Base-by-base conservation (phyloP, 2,797 vertebrate genomes). In the Morus bassanus region DNA sequence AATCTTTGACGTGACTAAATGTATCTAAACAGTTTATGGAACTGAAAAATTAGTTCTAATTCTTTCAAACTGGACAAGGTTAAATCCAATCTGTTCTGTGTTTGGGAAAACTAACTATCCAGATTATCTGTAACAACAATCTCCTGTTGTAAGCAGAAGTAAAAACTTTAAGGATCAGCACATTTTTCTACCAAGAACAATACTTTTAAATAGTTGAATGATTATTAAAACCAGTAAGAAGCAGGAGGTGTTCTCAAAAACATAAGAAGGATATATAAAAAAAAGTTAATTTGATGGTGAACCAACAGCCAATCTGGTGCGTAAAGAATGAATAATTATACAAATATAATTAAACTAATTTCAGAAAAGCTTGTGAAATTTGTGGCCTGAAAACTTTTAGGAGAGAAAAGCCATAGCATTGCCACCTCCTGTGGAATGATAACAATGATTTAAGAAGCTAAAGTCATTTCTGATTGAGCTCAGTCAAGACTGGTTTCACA, bases 361-460 rank as follows among this genome's bases (percentile, higher is more conserved):
- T 96, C 63, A 95, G 81, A 88, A 78, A 92, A 93, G 33, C 48
- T 84, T 77, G 63, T 94, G 94, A 97, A 97, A 97, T 85, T 31
- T 87, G 91, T 46, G 37, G 89, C 68, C 93, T 96, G 91, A 97
- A 97, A 95, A 95, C 83, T 92, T 93, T 96, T 88, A 91, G 93
- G 84, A 96, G 83, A 94, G 79, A 91, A 97, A 98, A 97, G 85
- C 61, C 84, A 79, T 50, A 91, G 93, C 79, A 78, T 67, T 92
- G 65, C 88, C 94, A 96, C 95, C 96, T 97, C 96, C 96, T 96
- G 97, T 60, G 95, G 96, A 96, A 97, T 96, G 97, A 87, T 96
- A 97, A 97, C 81, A 95, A 72, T 96, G 97, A 98, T 98, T 98
- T 98, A 98, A 96, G 96, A 97, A 95, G 95, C 96, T 95, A 88